Base-by-base conservation (phyloP, 2,113 vertebrate species). In the Scolopax mira region DNA sequence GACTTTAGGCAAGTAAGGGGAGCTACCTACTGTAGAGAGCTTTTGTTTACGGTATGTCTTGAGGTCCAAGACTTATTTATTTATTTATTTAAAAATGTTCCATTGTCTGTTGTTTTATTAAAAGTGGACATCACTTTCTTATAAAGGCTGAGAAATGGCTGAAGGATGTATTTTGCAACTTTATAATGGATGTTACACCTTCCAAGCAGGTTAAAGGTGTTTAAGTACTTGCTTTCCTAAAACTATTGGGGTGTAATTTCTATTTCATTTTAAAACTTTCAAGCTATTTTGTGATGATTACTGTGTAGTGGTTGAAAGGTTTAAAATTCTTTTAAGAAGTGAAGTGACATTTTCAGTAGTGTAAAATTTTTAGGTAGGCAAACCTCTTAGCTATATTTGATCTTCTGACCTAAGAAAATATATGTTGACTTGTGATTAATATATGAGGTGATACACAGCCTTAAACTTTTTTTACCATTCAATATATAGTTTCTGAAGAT, bases 101-200 rank as follows among this genome's bases (percentile, higher is more conserved):
- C 6, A 3, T n/a, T 75, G 4, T 18, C 17, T 71, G 13, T 25
- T 71, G 4, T 22, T 77, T 67, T 60, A 39, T 49, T 6, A 6
- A 4, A 35, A 70, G 13, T 17, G 18, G 54, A 58, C 28, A 3
- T 5, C 8, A 11, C 1, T 48, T 30, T 35, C 31, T 75, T 58
- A 11, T 13, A 48, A 84, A 75, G 23, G 5, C 4, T 37, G 62
- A 48, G 8, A 13, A 57, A 31, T 22, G 21, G 5, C 51, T 41
- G 44, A 28, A 21, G 24, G 57, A 54, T 13, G 3, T 15, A 8
- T 60, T 80, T 58, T 41, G 10, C 13, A 60, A 21, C 42, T 4
- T 3, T n/a, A 1, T 21, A 35, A 25, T 33, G 0, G 0, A 21
- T 39, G 3, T 8, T 30, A 1, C 0, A 0, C 14, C 11, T 84